Evolutionary conservation across 2,113 vertebrate species (phyloP), one percentile per base, ranked within the genome.

Genomic region (Agelaius tricolor): DNA sequence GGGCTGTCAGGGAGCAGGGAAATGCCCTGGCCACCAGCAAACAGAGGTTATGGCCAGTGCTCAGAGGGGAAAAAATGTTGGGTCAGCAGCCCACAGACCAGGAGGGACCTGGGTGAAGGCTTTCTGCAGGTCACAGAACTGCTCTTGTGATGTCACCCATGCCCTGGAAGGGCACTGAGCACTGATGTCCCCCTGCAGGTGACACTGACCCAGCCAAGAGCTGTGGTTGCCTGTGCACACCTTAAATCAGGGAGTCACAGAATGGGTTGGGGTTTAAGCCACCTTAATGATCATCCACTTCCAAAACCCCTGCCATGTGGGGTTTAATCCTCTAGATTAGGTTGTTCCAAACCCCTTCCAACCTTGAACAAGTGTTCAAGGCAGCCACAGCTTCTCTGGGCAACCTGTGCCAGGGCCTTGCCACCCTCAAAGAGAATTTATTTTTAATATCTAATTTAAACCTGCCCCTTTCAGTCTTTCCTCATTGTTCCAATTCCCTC

Each of bases 401-500:
- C 26, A 68, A 1, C n/a, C 16, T 14, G 10, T 55, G 22, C 39
- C 51, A 59, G 15, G 5, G 33, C 68, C 19, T 86, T 7, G 5
- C 19, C 18, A 52, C 4, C 12, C 30, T 62, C 62, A 69, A 22
- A 62, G 47, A 47, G 8, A 62, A 35, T 35, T 69, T 27, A 7
- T 55, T 47, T 47, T 30, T 22, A 31, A 22, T 19, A 21, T 55
- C 62, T 31, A 13, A 47, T 26, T 28, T 15, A 76, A 68, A 15
- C 19, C 14, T 59, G 28, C 8, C 19, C 4, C 20, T n/a, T 21
- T 76, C 20, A 18, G 13, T 39, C 30, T 44, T 67, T 59, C 3
- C 7, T 3, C 16, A 11, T 44, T 52, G 33, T 51, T 33, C 43
- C 1, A 0, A 43, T 17, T 10, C 17, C 28, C 7, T 46, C 37